Percentiles rank a stretch among this genome's conserved stretches.
phyloP scores from a whole-genome alignment of 2,113 vertebrate genomes.

The Podiceps cristatus region DNA sequence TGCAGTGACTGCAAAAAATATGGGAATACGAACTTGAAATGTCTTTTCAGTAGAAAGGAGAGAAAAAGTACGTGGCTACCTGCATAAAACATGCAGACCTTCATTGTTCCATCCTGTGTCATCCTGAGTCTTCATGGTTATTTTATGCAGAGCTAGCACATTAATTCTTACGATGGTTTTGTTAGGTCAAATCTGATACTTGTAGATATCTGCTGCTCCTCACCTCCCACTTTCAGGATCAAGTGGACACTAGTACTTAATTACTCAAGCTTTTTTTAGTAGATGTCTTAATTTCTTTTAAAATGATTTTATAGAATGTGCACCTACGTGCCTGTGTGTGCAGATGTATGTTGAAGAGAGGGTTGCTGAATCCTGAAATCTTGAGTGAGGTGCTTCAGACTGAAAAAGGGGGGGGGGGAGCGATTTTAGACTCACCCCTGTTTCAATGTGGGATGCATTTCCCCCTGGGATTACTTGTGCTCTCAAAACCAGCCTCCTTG shows the following conservation, averaged over 20 bases:
- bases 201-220: background rate
- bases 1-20: constrained; percentile 67
- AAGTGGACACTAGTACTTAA: background rate
- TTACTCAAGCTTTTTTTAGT: background rate
- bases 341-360: background rate
- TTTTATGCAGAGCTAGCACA: constrained; percentile 40
- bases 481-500: background rate
- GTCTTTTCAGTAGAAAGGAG: constrained; percentile 5
- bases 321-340: background rate
- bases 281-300: background rate
- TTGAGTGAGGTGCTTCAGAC: background rate
- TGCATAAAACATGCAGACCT: background rate
- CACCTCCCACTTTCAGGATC: background rate
- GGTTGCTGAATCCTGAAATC: background rate
- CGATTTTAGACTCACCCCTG: background rate
- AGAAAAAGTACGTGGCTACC: constrained; percentile 20
- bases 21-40: constrained; percentile 67
- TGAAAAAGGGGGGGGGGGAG: background rate
- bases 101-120: background rate
- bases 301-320: background rate
- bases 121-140: background rate
- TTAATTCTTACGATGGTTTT: background rate
- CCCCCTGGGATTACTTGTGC: background rate
- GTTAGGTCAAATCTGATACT: background rate
- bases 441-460: background rate